Evolutionary conservation across 2,113 vertebrate genomes (phyloP), one percentile per base, ranked within the genome.

Genomic region (Garra rufa): DNA sequence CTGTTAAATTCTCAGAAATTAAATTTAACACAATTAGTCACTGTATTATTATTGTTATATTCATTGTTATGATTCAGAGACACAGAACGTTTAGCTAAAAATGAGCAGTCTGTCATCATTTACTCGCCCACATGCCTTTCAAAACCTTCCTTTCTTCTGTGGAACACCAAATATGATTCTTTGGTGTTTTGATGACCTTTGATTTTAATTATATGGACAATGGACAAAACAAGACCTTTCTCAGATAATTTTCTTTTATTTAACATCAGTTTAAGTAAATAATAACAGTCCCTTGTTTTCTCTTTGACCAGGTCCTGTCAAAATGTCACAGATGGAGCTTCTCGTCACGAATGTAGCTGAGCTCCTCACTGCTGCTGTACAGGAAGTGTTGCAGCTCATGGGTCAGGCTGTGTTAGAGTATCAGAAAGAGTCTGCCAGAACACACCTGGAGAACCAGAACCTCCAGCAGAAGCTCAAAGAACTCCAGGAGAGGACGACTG

Each of bases 351-450:
- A 80, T 46, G 83, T 87, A 69, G 80, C 83, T 17, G 86, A 85
- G 61, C 83, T 87, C 41, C 41, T 87, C 57, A 77, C 86, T 6
- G 65, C 83, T 13, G 86, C 83, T 4, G 83, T 87, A n/a, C 86
- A 87, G 14, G 86, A 87, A 43, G 86, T 83, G 26, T 69, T 87
- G 83, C 86, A 81, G n/a, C 67, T 88, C 57, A 88, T 88, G 87
- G 76, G 87, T 59, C 83, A 88, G 80, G 87, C 87, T 13, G 81
- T 85, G 34, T 80, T 84, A 3, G 87, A 85, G 24, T 83, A 85
- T 71, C 65, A 71, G 2, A 76, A 75, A 17, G 83, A 88, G 57
- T 74, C 80, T 30, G 57, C 75, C 75, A 83, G 75, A 44, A 65
- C 85, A 5, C 65, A 26, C 3, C 55, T 83, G 75, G 83, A 88